These are phyloP conservation scores for Megathymus violae DNA, from an alignment of 1,140 invertebrate genomes.

Conservation along the genomic window DNA sequence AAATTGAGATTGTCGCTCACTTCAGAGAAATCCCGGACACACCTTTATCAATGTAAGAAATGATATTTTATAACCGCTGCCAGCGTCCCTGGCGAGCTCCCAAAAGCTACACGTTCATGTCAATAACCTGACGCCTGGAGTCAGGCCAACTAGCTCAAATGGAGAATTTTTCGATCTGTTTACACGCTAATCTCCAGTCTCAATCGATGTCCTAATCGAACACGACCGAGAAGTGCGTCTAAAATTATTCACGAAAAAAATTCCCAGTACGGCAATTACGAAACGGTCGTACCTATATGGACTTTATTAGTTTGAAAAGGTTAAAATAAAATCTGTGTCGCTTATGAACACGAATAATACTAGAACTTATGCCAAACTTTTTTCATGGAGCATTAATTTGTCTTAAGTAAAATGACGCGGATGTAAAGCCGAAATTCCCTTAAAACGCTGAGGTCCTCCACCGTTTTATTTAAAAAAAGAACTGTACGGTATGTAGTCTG, in stretches of 20 bases:
- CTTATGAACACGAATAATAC: no score
- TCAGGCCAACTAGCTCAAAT: conserved; percentile 30
- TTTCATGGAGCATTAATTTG: no score
- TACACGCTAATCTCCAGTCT: conserved; percentile 6
- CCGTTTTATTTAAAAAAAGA: no score
- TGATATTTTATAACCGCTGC: conserved; percentile 33
- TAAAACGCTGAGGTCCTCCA: no score
- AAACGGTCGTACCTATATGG: not conserved
- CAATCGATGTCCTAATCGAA: conserved; percentile 7
- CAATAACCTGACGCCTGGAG: conserved; percentile 41
- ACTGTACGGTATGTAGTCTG: no score
- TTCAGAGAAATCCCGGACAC: conserved; percentile 36
- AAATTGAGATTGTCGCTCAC: not conserved
- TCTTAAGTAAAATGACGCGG: no score
- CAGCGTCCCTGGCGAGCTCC: conserved; percentile 34
- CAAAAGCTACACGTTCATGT: conserved; percentile 36
- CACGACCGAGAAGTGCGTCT: not conserved
- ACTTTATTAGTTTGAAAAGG: not conserved
- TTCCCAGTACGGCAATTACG: not conserved
- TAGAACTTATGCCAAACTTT: no score
- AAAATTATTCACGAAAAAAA: not conserved
- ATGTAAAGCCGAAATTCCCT: no score
- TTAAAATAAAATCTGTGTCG: no score
- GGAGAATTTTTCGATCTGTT: conserved; percentile 19
- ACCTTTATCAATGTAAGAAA: conserved; percentile 28